Evolutionary conservation across 2,113 vertebrate genomes (phyloP), one percentile per base, ranked within the genome.

Genomic region (Coryphaenoides rupestris): DNA sequence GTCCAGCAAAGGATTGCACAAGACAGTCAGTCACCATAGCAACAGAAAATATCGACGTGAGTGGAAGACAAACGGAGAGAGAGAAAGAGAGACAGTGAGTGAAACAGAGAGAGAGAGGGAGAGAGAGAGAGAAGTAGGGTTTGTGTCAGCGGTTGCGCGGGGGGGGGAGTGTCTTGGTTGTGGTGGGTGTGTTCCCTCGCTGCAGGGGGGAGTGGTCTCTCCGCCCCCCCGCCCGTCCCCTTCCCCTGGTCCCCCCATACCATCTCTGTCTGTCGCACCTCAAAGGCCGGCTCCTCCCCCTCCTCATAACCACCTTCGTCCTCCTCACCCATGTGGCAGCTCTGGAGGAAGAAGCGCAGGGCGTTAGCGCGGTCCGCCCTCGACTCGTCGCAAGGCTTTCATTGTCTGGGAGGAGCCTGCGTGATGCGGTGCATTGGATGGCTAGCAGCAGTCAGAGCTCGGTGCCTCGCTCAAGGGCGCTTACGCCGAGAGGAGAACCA

Each of bases 321-420:
- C 49, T 91, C 92, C 82, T 96, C 94, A 84, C 92, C 91, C 77
- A 94, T 89, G 88, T 96, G 95, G 70, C 95, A 96, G 86, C 95
- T 96, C 94, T 96, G 89, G 1, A 56, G 5, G 57, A 12, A 46
- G 67, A 2, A 63, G 0, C 5, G 53, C 15, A 24, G 55, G 21
- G 12, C 2, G 24, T 55, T 47, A 21, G 13, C 9, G 33, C 13
- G 33, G 33, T 40, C 13, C 9, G 13, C 6, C 33, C 33, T 40
- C 33, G 33, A 7, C 33, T 40, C 2, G 33, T 40, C 33, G 33
- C 9, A 40, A 40, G 33, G 13, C 13, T 6, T 10, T 40, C 7
- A 40, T 40, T 40, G 33, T 26, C 24, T 26, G 13, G 13, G 13
- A 40, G 33, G 33, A 40, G 9, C 13, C 33, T 40, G 33, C 13